Evolutionary conservation across 2,797 vertebrate genomes (phyloP).

Genomic region (Xenopus petersii): DNA sequence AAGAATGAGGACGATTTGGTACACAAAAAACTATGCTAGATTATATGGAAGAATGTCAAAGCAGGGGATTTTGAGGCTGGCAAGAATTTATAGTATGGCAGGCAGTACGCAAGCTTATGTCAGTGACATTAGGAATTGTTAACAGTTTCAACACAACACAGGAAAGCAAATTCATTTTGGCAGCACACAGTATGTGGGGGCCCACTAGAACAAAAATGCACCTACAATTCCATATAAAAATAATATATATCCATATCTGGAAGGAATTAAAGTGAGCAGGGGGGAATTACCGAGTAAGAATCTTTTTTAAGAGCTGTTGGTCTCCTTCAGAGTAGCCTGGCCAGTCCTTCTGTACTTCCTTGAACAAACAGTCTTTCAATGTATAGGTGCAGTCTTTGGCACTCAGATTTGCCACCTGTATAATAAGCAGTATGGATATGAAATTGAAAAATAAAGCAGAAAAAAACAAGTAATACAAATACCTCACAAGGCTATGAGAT

Average conservation of each 20-base stretch:
- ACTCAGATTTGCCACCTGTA: slow-evolving; percentile 86
- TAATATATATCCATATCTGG: not conserved
- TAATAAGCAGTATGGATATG: not conserved
- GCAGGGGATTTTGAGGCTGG: no score
- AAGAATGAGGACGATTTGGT: no score
- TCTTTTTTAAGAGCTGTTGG: slow-evolving; percentile 90
- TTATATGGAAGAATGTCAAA: no score
- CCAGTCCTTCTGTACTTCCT: slow-evolving; percentile 94
- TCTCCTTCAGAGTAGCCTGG: slow-evolving; percentile 94
- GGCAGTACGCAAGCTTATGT: no score
- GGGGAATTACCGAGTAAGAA: slow-evolving; percentile 79
- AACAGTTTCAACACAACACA: no score
- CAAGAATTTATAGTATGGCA: no score
- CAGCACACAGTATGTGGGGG: no score
- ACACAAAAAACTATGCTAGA: no score
- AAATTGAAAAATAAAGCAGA: slow-evolving; percentile 27
- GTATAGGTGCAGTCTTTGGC: slow-evolving; percentile 89
- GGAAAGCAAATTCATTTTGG: no score
- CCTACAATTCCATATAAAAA: not conserved
- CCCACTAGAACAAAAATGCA: no score
- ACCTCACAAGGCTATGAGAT: not conserved
- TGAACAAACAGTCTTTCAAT: slow-evolving; percentile 86
- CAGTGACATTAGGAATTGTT: no score
- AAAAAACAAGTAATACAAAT: slow-evolving; percentile 3
- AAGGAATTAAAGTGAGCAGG: not conserved